Conservation (phyloP, 2,113 vertebrate species). For the Microtus oregoni region DNA sequence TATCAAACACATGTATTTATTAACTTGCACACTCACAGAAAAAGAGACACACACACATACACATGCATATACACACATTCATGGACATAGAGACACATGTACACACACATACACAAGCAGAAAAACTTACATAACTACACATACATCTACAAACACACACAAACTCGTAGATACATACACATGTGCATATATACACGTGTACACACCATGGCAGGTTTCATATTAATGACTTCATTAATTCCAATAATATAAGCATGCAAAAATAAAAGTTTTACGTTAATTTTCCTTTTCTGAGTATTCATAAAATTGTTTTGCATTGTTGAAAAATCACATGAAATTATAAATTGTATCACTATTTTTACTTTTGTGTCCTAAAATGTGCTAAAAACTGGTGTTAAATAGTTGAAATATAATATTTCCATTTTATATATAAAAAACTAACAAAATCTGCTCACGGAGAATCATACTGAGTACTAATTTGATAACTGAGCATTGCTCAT, state of each 20-base stretch:
- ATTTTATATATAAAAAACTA: neutral
- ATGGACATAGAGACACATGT: neutral
- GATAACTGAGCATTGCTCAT: neutral
- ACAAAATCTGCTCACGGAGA: neutral
- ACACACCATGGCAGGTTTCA: neutral
- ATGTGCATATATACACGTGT: neutral
- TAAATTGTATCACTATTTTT: neutral
- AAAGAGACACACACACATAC: neutral
- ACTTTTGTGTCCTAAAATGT: slow-evolving; percentile 3
- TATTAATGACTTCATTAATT: neutral
- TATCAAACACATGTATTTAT: neutral
- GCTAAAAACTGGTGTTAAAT: neutral
- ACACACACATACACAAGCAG: neutral
- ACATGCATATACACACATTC: neutral
- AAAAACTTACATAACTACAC: neutral
- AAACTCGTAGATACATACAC: neutral
- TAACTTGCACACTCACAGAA: neutral
- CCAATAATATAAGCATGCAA: neutral
- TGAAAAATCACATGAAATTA: neutral
- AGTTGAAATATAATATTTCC: neutral
- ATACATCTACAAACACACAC: neutral
- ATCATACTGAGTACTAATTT: neutral
- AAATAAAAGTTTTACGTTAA: neutral
- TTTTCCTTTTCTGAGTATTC: neutral
- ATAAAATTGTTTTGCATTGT: neutral